Conservation (phyloP, 1,140 invertebrate species). For the Oryctes rhinoceros region DNA sequence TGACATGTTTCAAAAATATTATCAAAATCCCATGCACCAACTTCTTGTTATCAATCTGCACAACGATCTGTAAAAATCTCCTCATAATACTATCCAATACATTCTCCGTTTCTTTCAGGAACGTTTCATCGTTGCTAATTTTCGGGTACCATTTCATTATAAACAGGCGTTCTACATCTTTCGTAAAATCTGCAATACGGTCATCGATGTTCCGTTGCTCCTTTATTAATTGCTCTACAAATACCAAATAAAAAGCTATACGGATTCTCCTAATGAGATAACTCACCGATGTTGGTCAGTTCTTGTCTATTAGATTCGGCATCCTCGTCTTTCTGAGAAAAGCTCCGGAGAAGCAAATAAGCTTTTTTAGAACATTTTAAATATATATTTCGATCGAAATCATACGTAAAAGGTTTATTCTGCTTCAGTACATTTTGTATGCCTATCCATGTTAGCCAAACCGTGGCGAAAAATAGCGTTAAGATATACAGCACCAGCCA, state of each 20-base stretch:
- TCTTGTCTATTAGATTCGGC: constrained; percentile 30
- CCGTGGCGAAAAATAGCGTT: constrained; percentile 42
- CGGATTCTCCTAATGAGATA: not conserved
- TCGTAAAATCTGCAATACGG: constrained; percentile 49
- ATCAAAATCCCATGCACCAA: constrained; percentile 60
- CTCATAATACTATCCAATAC: constrained; percentile 54
- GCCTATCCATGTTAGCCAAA: constrained; percentile 46
- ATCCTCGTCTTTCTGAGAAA: not conserved
- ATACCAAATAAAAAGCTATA: not conserved
- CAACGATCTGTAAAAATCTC: constrained; percentile 51
- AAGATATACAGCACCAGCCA: constrained; percentile 46
- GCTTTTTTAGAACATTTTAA: constrained; percentile 31
- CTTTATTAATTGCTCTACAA: constrained; percentile 36
- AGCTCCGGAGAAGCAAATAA: not conserved
- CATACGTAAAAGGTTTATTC: constrained; percentile 37
- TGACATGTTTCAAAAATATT: constrained; percentile 64
- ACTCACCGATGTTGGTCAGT: not conserved
- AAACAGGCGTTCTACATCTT: constrained; percentile 55
- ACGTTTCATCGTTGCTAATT: constrained; percentile 54
- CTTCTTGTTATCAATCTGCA: constrained; percentile 51
- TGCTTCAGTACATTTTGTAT: constrained; percentile 45
- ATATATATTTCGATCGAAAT: constrained; percentile 42
- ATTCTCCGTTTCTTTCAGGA: constrained; percentile 52
- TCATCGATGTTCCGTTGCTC: constrained; percentile 45
- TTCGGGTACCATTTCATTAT: constrained; percentile 57